Base-by-base conservation (phyloP, 1,140 invertebrate species). In the Heliothis subflexa region DNA sequence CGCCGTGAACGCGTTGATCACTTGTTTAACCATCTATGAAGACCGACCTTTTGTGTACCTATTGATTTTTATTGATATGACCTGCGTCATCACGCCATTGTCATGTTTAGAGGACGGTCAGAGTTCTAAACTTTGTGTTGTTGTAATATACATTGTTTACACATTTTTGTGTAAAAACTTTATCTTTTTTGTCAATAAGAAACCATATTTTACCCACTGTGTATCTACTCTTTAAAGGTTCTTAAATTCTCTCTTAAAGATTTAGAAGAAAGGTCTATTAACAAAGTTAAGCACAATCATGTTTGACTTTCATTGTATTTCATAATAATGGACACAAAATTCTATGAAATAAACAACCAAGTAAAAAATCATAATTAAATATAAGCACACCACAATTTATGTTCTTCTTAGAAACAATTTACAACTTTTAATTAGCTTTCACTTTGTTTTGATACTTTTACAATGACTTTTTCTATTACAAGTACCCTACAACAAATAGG, bases 401-500 rank as follows among this genome's bases (percentile, higher is more conserved):
- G 52, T 47, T 57, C 71, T 73, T 59, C 54, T 73, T 73, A 49
- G 14, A 47, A 73, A 59, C 28, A 55, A 59, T 73, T 59, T 49
- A 47, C 54, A 73, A 73, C 54, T 73, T 73, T 73, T 73, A 73
- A 73, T 73, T 73, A 47, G 71, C 57, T 75, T 62, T 75, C 18
- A 62, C 45, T 75, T 64, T 75, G 45, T 75, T 68, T 28, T 68
- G 47, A 62, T 62, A 52, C 73, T 50, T 62, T 61, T 12, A 75
- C 45, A 50, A 33, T 0, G 57, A 59, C 25, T 59, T 75, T 62
- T 64, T 62, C 33, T 33, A 33, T 75, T 25, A 25, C 62, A 52
- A 75, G 52, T 64, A 64, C 62, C 64, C 11, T 21, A 40, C 45
- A 57, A 47, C 14, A 73, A 64, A 50, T 52, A 64, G 45, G n/a